Conservation (phyloP, 1,140 invertebrate species). For the Lucilia cuprina region DNA sequence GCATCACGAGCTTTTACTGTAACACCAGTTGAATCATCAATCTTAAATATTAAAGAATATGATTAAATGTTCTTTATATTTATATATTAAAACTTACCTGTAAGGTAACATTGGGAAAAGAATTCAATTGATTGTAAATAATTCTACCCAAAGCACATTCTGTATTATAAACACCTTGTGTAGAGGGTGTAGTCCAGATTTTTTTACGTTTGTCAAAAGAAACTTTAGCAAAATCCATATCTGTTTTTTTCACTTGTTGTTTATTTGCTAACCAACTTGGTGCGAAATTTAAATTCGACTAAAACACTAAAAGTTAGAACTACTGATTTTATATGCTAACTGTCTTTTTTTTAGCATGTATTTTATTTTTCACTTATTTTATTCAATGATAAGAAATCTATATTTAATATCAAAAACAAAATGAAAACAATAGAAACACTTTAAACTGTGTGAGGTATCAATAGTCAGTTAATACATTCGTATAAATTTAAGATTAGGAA, state of each 20-base stretch:
- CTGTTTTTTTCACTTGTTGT: no score
- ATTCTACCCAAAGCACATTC: background rate
- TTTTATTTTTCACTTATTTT: background rate
- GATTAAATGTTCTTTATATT: background rate
- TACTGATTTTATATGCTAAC: background rate
- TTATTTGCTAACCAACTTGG: background rate
- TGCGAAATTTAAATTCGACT: background rate
- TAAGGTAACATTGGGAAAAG: background rate
- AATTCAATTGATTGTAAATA: background rate
- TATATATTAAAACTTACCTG: background rate
- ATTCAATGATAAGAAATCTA: background rate
- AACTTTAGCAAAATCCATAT: background rate
- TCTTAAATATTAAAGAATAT: constrained; percentile 37
- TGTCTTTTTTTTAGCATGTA: background rate
- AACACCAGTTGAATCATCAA: constrained; percentile 46
- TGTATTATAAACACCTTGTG: background rate
- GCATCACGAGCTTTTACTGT: constrained; percentile 45
- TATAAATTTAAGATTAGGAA: no score
- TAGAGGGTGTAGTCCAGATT: background rate
- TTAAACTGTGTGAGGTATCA: no score
- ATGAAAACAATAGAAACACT: background rate
- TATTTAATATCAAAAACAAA: background rate
- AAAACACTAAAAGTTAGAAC: background rate
- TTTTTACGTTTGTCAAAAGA: background rate
- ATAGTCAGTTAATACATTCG: no score